Evolutionary conservation across 2,797 vertebrate species (phyloP), one percentile per base, ranked within the genome.

Genomic region (Champsocephalus gunnari): DNA sequence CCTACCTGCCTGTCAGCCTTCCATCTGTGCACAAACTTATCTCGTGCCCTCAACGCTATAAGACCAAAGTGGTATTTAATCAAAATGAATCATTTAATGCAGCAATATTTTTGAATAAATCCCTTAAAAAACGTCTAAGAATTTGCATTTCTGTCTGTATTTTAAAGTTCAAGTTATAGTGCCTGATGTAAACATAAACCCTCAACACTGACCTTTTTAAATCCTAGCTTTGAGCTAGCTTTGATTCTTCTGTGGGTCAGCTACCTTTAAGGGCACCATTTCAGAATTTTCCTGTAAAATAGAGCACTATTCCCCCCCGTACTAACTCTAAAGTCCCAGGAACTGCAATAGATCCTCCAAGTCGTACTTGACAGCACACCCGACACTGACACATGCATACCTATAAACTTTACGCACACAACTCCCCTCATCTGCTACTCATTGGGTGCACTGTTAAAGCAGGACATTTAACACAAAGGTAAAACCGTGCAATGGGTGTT

Each of bases 391-490:
- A 85, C 87, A 82, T 70, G 66, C 71, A 69, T 67, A 73, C 85
- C 81, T 76, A 84, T 85, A 88, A 87, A 87, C 81, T 73, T 64
- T 49, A 65, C 24, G 38, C 53, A 59, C 81, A 57, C 84, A 74
- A 75, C 82, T 91, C 73, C 78, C 66, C 83, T 91, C 91, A 90
- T 90, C 89, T 93, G 91, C 90, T 91, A 79, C 83, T 91, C 86
- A 79, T 90, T 90, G 88, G 77, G 71, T 48, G 41, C 70, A 21
- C 58, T 64, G 83, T 82, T 88, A 84, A 79, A 81, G 65, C 76
- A 69, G 79, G 55, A 87, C 88, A 85, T 90, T 90, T 90, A 87
- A 83, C 88, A 88, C 88, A 71, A 79, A 85, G 83, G 78, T 83
- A 83, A 91, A 89, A 83, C 68, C 81, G 38, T 61, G 28, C 34